phyloP scores from a whole-genome alignment of 2,888 invertebrate species.

The Ophioninae sp. region DNA sequence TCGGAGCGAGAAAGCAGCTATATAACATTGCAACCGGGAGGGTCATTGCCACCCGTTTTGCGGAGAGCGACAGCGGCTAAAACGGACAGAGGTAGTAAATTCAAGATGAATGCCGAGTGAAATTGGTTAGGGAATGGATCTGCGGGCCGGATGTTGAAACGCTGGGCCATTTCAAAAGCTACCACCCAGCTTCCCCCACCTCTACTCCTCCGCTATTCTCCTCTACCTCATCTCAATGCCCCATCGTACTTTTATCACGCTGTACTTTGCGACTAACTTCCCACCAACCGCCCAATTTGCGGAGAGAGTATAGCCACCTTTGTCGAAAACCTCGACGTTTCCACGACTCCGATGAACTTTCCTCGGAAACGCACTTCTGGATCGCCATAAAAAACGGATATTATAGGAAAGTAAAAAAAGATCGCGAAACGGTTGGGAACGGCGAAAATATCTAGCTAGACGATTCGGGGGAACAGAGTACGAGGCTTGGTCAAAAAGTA shows the following conservation, averaged over 20 bases:
- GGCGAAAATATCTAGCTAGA: constrained; percentile 13
- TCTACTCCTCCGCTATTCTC: not conserved
- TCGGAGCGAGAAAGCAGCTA: constrained; percentile 11
- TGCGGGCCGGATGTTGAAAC: constrained; percentile 60
- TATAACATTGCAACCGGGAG: not conserved
- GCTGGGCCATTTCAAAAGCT: constrained; percentile 64
- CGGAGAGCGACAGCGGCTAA: constrained; percentile 17
- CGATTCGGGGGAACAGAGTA: too few species aligned
- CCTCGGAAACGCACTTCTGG: not conserved
- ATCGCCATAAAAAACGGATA: not conserved
- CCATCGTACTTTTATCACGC: constrained; percentile 29
- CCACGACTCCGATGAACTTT: not conserved
- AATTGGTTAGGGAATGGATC: constrained; percentile 37
- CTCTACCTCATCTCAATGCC: constrained; percentile 42
- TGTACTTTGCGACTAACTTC: constrained; percentile 19
- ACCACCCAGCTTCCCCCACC: not conserved
- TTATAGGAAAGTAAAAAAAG: not conserved
- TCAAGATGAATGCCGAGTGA: constrained; percentile 57
- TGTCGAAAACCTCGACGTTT: constrained; percentile 14
- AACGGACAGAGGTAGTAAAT: constrained; percentile 61
- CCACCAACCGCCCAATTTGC: constrained; percentile 16
- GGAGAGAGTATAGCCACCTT: constrained; percentile 19
- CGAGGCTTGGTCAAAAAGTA: too few species aligned
- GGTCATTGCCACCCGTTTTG: not conserved
- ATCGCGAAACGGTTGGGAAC: not conserved